Percentiles rank a stretch among this genome's conserved stretches.
These are phyloP conservation scores for Sula dactylatra DNA, from an alignment of 2,113 vertebrate species.

Conservation along the genomic window DNA sequence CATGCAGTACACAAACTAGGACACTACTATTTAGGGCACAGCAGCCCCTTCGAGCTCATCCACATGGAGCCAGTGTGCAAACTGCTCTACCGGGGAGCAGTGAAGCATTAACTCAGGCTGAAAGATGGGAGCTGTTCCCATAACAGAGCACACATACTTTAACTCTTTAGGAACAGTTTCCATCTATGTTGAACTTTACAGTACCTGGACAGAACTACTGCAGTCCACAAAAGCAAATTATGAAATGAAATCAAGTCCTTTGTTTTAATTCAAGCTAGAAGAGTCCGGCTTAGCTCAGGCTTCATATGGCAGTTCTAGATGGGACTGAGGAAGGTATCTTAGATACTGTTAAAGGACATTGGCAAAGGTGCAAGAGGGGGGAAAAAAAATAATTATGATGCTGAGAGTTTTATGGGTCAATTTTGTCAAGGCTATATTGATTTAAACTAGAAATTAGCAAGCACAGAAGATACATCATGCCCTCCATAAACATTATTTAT, in stretches of 20 bases:
- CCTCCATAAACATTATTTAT: conserved; percentile 13
- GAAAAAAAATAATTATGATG: neutral
- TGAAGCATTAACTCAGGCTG: neutral
- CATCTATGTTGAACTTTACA: neutral
- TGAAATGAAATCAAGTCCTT: neutral
- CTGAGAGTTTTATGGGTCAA: neutral
- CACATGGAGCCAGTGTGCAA: neutral
- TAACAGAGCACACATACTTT: neutral
- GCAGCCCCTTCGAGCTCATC: conserved; percentile 39
- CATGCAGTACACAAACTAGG: conserved; percentile 12
- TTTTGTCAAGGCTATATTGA: conserved; percentile 25
- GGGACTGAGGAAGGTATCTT: neutral
- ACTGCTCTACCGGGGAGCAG: neutral
- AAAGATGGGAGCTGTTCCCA: neutral
- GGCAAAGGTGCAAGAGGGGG: neutral
- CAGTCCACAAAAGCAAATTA: neutral
- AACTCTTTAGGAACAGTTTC: neutral
- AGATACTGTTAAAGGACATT: neutral
- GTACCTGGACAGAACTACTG: neutral
- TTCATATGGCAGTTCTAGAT: neutral
- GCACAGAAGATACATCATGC: neutral
- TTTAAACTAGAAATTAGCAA: conserved; percentile 30
- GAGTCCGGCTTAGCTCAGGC: neutral
- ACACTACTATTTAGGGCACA: conserved; percentile 45
- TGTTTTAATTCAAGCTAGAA: neutral